Percentiles rank a stretch among this genome's conserved stretches.
These are phyloP conservation scores for Leucophenga maculata DNA, from an alignment of 2,888 invertebrate genomes.

Conservation along the genomic window DNA sequence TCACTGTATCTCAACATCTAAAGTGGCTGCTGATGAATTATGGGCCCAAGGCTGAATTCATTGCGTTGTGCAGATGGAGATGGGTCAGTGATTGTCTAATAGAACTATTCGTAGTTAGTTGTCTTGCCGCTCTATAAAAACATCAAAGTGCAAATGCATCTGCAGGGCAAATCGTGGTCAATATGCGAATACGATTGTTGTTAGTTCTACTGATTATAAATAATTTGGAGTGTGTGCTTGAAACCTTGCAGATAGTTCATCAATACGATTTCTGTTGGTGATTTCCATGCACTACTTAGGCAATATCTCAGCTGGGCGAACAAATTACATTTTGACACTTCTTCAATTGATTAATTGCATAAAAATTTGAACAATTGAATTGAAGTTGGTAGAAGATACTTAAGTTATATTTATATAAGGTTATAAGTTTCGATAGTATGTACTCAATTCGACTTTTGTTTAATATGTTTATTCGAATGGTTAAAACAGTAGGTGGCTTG, in stretches of 20 bases:
- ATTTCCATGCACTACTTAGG: background rate
- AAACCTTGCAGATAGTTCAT: background rate
- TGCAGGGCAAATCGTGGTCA: background rate
- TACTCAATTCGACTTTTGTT: too few species aligned
- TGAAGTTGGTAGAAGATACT: too few species aligned
- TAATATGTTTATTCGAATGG: too few species aligned
- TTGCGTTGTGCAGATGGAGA: background rate
- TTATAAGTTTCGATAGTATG: too few species aligned
- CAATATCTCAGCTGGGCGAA: constrained; percentile 16
- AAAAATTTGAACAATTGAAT: too few species aligned
- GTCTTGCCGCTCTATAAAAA: background rate
- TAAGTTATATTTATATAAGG: too few species aligned
- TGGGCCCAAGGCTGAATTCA: constrained; percentile 24
- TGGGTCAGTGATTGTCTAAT: background rate
- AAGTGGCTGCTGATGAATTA: constrained; percentile 35
- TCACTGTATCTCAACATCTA: constrained; percentile 4
- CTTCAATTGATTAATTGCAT: background rate
- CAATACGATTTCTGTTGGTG: background rate
- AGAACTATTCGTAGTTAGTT: background rate
- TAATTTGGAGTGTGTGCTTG: constrained; percentile 11
- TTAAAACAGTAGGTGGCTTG: too few species aligned
- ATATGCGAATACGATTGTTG: background rate
- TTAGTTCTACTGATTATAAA: background rate
- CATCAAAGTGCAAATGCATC: background rate
- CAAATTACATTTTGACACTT: constrained; percentile 24